A percentile compares a stretch with the other conserved stretches of the same genome.
These are phyloP conservation scores for Ernsta delagoae DNA, from an alignment of 2,888 invertebrate genomes.

Conservation along the genomic window DNA sequence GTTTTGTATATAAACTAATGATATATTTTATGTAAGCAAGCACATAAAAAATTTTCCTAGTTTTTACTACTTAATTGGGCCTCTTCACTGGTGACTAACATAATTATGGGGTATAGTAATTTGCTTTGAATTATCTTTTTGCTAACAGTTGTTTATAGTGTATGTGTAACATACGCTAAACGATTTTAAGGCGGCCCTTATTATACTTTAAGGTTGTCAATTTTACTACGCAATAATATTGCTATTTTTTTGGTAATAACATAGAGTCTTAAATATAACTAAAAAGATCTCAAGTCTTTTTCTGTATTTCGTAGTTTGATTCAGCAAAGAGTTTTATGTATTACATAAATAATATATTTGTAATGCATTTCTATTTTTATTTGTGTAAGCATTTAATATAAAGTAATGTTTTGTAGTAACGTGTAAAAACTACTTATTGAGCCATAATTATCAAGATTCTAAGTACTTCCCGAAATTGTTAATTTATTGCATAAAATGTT, in stretches of 20 bases:
- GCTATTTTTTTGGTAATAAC: no score
- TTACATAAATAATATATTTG: neutral
- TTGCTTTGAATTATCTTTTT: no score
- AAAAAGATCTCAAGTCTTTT: no score
- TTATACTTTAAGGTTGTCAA: no score
- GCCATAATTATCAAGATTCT: neutral
- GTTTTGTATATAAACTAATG: conserved; percentile 8
- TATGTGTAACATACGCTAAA: neutral
- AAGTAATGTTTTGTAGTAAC: neutral
- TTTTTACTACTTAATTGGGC: neutral
- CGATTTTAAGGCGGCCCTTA: neutral
- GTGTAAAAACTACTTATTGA: neutral
- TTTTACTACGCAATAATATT: no score
- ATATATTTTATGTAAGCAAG: conserved; percentile 6
- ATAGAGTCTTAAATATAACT: no score
- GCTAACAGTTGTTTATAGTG: no score
- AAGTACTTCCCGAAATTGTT: neutral
- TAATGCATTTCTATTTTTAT: no score
- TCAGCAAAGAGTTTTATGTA: no score
- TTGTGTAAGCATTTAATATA: no score
- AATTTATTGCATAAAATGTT: neutral
- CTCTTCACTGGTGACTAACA: neutral
- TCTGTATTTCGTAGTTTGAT: no score
- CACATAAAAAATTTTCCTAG: neutral
- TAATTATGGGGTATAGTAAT: neutral